These are phyloP conservation scores for Scelioninae gen. 2 DNA, from an alignment of 2,888 invertebrate species.

Conservation along the genomic window DNA sequence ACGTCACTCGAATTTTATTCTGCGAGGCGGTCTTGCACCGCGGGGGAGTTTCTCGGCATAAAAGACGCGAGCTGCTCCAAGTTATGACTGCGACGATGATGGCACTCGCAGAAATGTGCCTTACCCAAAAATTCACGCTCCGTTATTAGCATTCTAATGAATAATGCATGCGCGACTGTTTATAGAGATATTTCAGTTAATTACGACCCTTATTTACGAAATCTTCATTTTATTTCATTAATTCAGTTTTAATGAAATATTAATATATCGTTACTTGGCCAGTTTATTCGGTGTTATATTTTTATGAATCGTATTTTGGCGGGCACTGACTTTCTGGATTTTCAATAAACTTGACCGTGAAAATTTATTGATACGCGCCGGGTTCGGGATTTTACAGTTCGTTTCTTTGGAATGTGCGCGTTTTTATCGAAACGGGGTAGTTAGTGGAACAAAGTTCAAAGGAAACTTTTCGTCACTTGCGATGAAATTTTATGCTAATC, in stretches of 20 bases:
- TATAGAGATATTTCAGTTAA: constrained; percentile 60
- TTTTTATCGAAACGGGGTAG: constrained; percentile 27
- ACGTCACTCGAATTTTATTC: constrained; percentile 56
- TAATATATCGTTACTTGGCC: constrained; percentile 53
- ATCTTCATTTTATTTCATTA: constrained; percentile 59
- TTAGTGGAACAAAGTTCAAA: constrained; percentile 17
- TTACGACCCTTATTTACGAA: constrained; percentile 58
- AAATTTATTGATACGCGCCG: constrained; percentile 43
- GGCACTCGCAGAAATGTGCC: constrained; percentile 57
- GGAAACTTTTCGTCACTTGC: constrained; percentile 23
- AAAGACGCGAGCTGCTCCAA: constrained; percentile 60
- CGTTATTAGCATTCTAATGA: constrained; percentile 59
- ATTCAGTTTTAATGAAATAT: constrained; percentile 58
- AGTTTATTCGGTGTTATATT: constrained; percentile 51
- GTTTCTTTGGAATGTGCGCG: constrained; percentile 20
- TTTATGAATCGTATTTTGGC: constrained; percentile 47
- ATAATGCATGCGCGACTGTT: constrained; percentile 61
- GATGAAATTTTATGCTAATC: constrained; percentile 1
- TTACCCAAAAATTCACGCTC: constrained; percentile 57
- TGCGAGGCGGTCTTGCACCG: constrained; percentile 55
- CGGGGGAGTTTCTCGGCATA: constrained; percentile 56
- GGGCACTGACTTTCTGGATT: constrained; percentile 38
- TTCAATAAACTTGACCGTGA: constrained; percentile 39
- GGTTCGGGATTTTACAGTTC: constrained; percentile 6
- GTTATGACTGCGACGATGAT: constrained; percentile 59